Conservation (phyloP, 92 coral and sea anemone genomes). For the Porites lobata region DNA sequence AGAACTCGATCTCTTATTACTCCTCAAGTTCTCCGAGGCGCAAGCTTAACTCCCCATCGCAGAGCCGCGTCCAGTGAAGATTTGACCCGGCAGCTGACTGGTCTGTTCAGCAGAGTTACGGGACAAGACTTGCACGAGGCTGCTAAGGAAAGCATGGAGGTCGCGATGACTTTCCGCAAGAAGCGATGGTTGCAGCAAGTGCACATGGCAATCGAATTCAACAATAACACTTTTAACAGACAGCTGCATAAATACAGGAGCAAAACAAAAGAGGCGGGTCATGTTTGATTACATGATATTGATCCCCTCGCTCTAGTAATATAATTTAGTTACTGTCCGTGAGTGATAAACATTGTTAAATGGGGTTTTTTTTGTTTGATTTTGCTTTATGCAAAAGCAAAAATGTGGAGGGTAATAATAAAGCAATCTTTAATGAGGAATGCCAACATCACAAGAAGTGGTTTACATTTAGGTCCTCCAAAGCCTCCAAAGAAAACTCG, state of each 20-base stretch:
- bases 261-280: slow-evolving; percentile 9
- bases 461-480: too few relatives aligned
- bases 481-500: too few relatives aligned
- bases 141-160: slow-evolving; percentile 88
- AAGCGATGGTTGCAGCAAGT: slow-evolving; percentile 94
- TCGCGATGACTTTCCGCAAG: slow-evolving; percentile 89
- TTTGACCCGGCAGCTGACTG: slow-evolving; percentile 67
- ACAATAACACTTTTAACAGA: slow-evolving; percentile 87
- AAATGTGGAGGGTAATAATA: too few relatives aligned
- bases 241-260: slow-evolving; percentile 33
- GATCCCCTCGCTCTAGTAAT: too few relatives aligned
- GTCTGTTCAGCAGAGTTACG: slow-evolving; percentile 80
- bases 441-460: too few relatives aligned
- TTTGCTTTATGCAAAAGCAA: too few relatives aligned
- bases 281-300: background rate
- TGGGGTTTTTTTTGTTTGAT: too few relatives aligned
- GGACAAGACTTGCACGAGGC: slow-evolving; percentile 85
- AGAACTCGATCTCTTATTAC: slow-evolving; percentile 33
- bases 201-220: slow-evolving; percentile 90
- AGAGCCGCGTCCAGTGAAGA: slow-evolving; percentile 75
- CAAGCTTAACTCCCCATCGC: slow-evolving; percentile 36
- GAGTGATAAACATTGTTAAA: too few relatives aligned
- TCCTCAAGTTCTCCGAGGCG: slow-evolving; percentile 11
- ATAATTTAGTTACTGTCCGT: too few relatives aligned
- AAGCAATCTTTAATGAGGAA: too few relatives aligned